phyloP scores from a whole-genome alignment of 2,113 vertebrate genomes.

The Terrapene triunguis region DNA sequence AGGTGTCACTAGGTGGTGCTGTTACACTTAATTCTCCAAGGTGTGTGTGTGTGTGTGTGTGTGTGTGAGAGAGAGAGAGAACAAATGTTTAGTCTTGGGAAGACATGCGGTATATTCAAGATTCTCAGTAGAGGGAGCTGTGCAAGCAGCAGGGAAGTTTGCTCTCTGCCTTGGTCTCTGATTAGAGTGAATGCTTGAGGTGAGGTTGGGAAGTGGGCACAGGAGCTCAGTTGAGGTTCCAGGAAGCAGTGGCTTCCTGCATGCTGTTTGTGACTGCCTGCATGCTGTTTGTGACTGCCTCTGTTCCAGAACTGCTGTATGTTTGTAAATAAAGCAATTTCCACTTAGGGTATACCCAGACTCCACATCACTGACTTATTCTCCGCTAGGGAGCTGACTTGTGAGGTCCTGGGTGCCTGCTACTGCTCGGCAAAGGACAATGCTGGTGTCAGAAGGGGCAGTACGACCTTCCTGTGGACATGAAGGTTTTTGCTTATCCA shows the following conservation, averaged over 20 bases:
- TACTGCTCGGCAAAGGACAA: not conserved
- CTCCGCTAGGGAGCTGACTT: not conserved
- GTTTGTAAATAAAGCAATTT: not conserved
- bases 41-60: not conserved
- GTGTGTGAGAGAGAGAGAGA: accelerated
- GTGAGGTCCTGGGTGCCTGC: not conserved
- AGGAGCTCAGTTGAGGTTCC: not conserved
- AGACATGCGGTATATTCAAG: accelerated
- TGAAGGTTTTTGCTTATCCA: not conserved
- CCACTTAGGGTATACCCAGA: not conserved
- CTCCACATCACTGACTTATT: not conserved
- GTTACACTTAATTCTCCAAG: not conserved
- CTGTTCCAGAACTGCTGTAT: not conserved
- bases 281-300: not conserved
- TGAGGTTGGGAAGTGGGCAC: not conserved
- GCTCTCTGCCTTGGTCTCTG: accelerated
- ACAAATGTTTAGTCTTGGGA: not conserved
- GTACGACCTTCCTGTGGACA: not conserved
- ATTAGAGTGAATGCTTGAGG: not conserved
- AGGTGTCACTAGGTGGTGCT: not conserved
- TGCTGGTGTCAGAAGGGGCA: not conserved
- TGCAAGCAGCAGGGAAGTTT: not conserved
- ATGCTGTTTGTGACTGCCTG: not conserved
- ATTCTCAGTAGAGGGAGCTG: not conserved
- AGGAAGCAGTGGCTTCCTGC: not conserved